A percentile compares a stretch with the other conserved stretches of the same genome.
These are phyloP conservation scores for Brachycybe producta DNA, from an alignment of 2,888 invertebrate species.

Conservation along the genomic window DNA sequence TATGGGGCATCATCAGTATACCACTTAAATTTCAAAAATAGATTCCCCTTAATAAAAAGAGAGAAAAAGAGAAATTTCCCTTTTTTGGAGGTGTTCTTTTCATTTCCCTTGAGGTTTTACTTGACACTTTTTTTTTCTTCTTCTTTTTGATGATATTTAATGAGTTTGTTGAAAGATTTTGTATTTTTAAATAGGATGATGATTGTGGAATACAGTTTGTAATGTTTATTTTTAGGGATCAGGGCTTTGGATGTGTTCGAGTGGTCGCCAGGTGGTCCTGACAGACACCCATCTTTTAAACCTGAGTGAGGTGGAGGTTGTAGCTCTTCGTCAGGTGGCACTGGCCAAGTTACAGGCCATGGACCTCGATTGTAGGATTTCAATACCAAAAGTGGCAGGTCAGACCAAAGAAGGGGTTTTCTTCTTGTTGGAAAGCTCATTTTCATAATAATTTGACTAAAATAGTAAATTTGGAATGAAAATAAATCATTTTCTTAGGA, in stretches of 20 bases:
- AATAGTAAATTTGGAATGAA: no score
- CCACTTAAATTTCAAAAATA: no score
- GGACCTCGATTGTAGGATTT: slow-evolving; percentile 66
- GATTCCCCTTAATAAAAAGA: no score
- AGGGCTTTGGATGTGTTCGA: slow-evolving; percentile 23
- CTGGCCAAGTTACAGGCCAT: slow-evolving; percentile 71
- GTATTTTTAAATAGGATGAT: not conserved
- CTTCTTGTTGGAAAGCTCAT: not conserved
- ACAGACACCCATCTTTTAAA: slow-evolving; percentile 55
- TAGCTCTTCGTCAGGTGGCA: slow-evolving; percentile 71
- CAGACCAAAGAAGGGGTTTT: no score
- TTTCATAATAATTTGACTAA: no score
- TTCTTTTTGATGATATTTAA: not conserved
- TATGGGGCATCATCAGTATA: no score
- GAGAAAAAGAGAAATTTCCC: no score
- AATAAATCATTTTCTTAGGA: no score
- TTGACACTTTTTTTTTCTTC: not conserved
- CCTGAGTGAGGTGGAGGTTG: slow-evolving; percentile 62
- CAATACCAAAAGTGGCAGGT: slow-evolving; percentile 59
- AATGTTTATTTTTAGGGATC: slow-evolving; percentile 19
- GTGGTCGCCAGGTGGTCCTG: slow-evolving; percentile 50
- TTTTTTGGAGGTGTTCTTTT: no score
- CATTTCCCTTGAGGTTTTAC: not conserved
- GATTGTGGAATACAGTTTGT: not conserved
- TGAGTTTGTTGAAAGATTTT: not conserved